Conservation (phyloP, 2,888 invertebrate species). For the Apotomis turbidana region DNA sequence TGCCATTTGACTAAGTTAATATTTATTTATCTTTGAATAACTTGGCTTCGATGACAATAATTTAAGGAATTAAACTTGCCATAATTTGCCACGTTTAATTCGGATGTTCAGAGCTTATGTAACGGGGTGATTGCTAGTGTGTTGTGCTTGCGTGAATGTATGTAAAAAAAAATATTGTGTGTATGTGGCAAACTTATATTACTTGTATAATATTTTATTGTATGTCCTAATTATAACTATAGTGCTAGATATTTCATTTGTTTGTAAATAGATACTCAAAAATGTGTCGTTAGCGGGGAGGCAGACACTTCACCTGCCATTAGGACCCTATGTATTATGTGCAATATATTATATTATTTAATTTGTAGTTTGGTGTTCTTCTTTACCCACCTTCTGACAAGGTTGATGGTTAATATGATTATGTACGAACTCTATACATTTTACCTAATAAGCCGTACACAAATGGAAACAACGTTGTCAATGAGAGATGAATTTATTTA, state of each 20-base stretch:
- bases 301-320: slow-evolving; percentile 48
- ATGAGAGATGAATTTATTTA: slow-evolving; percentile 70
- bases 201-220: slow-evolving; percentile 2
- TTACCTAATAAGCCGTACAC: neutral
- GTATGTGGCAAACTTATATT: slow-evolving; percentile 8
- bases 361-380: slow-evolving; percentile 47
- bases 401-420: too few relatives aligned
- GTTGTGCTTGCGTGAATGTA: slow-evolving; percentile 19
- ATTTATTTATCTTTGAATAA: slow-evolving; percentile 32
- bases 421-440: neutral
- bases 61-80: slow-evolving; percentile 77
- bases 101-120: slow-evolving; percentile 44
- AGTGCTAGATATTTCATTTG: slow-evolving; percentile 1
- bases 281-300: neutral
- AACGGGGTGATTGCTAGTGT: neutral
- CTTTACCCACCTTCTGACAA: too few relatives aligned
- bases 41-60: slow-evolving; percentile 38
- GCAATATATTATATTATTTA: slow-evolving; percentile 65
- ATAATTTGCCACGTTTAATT: slow-evolving; percentile 79
- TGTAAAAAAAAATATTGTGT: neutral
- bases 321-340: slow-evolving; percentile 51
- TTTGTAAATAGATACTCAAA: slow-evolving; percentile 4
- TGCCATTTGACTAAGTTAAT: slow-evolving; percentile 54
- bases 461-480: slow-evolving; percentile 54
- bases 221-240: slow-evolving; percentile 3